Conservation (phyloP, 2,888 invertebrate genomes). For the Tetranychus truncatus region DNA sequence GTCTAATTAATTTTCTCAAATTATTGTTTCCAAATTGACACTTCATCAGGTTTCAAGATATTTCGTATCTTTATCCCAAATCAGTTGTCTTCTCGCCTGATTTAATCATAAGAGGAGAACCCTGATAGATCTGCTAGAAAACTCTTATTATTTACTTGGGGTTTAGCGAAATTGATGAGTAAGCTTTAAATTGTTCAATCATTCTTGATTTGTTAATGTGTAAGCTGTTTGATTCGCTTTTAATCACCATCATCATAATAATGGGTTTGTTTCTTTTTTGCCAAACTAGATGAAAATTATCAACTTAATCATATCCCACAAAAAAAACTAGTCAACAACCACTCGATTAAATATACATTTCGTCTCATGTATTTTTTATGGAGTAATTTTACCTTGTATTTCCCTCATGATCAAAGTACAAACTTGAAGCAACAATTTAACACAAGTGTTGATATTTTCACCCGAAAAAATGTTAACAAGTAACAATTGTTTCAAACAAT, state of each 20-base stretch:
- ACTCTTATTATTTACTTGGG: background rate
- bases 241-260: background rate
- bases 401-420: background rate
- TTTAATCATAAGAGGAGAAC: background rate
- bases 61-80: background rate
- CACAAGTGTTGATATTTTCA: background rate
- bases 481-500: no score
- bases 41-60: background rate
- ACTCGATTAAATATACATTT: background rate
- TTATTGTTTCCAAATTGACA: background rate
- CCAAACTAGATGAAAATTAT: background rate
- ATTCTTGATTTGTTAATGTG: background rate
- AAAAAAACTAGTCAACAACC: background rate
- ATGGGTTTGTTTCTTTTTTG: background rate
- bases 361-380: background rate
- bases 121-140: background rate
- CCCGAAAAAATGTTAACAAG: conserved; percentile 12
- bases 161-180: background rate
- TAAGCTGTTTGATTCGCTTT: background rate
- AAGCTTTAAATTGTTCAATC: background rate
- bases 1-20: background rate
- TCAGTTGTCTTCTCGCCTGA: background rate
- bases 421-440: background rate
- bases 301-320: background rate
- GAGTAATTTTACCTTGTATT: background rate